Evolutionary conservation across 2,113 vertebrate species (phyloP).

Genomic region (Urocitellus parryii): DNA sequence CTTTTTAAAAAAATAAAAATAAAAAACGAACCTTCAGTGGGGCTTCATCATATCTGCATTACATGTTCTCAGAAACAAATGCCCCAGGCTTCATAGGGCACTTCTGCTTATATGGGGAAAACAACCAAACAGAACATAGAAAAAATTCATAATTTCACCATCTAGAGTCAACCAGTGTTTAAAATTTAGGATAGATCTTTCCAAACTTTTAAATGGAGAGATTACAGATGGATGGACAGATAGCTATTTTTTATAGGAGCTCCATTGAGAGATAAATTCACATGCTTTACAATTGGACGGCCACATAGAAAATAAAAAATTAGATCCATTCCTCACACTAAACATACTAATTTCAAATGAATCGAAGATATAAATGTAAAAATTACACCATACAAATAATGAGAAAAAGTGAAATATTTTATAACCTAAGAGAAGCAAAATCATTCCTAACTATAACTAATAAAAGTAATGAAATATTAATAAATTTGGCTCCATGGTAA

Average conservation of each 20-base stretch:
- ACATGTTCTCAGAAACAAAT: neutral
- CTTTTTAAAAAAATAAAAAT: neutral
- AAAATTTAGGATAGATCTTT: neutral
- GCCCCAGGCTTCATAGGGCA: neutral
- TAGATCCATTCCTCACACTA: neutral
- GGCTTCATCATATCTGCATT: neutral
- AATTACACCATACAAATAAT: constrained; percentile 42
- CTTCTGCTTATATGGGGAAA: neutral
- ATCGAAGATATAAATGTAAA: constrained; percentile 31
- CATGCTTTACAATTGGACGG: neutral
- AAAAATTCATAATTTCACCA: neutral
- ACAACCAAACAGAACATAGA: neutral
- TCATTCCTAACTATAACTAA: neutral
- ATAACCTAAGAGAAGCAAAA: neutral
- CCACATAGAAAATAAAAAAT: neutral
- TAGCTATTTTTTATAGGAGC: neutral
- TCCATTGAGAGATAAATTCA: neutral
- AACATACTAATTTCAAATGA: neutral
- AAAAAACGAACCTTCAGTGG: neutral
- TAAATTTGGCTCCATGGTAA: neutral
- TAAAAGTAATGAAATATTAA: constrained; percentile 46
- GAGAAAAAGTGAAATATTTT: constrained; percentile 1
- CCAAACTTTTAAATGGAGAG: neutral
- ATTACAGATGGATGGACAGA: neutral
- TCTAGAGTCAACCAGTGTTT: neutral